phyloP scores from a whole-genome alignment of 2,113 vertebrate species.

The Harpagus bidentatus region DNA sequence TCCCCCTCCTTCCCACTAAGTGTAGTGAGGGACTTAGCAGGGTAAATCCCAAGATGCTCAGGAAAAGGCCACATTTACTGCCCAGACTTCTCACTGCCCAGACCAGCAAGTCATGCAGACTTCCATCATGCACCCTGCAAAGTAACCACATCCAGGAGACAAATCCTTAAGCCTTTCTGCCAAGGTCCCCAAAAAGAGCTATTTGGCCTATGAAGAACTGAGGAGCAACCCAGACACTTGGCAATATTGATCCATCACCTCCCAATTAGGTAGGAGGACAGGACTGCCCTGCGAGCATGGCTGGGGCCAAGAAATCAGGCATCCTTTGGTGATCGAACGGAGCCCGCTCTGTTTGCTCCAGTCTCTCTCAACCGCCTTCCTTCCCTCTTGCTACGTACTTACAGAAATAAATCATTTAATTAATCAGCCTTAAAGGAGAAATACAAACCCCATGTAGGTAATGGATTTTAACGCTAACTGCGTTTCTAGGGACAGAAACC shows the following conservation, averaged over 20 bases:
- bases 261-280: not conserved
- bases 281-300: fast-evolving
- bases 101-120: not conserved
- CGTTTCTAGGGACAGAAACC: not conserved
- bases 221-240: not conserved
- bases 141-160: not conserved
- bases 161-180: not conserved
- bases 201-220: too few species aligned
- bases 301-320: not conserved
- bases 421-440: not conserved
- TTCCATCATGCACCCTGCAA: fast-evolving
- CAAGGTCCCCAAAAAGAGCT: not conserved
- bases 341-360: not conserved
- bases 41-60: not conserved
- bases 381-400: not conserved
- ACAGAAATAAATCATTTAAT: not conserved
- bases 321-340: not conserved
- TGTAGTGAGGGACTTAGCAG: not conserved
- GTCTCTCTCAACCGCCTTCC: not conserved
- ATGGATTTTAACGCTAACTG: not conserved
- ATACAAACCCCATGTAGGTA: not conserved
- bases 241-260: not conserved
- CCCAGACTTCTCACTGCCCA: not conserved
- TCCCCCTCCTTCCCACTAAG: fast-evolving
- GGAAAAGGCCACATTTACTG: not conserved